These are phyloP conservation scores for Drosophila cracens DNA, from an alignment of 2,888 invertebrate species.

Conservation along the genomic window DNA sequence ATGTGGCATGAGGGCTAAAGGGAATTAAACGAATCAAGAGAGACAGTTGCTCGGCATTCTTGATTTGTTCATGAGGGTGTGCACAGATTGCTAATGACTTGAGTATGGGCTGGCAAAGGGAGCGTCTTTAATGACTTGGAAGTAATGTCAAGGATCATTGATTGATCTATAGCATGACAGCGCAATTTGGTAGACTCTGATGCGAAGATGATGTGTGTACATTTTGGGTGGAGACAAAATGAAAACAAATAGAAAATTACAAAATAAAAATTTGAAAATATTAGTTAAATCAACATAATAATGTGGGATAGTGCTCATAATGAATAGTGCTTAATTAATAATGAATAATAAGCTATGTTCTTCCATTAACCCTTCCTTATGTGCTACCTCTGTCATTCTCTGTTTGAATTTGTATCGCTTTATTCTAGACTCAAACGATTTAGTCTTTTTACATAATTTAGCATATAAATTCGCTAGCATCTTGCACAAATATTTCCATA, in stretches of 20 bases:
- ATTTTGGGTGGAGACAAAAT: not conserved
- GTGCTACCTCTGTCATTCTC: not conserved
- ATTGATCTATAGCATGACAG: conserved; percentile 43
- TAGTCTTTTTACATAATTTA: conserved; percentile 38
- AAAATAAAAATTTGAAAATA: not conserved
- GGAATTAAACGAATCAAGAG: conserved; percentile 52
- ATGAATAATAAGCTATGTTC: not conserved
- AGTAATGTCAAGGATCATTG: conserved; percentile 63
- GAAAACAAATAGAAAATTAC: not conserved
- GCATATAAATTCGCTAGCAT: conserved; percentile 34
- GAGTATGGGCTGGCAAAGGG: conserved; percentile 27
- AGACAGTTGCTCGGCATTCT: conserved; percentile 44
- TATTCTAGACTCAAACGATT: conserved; percentile 11
- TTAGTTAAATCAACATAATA: not conserved
- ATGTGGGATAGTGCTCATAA: not conserved
- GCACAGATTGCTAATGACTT: conserved; percentile 63
- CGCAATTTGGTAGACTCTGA: conserved; percentile 32
- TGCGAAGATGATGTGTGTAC: conserved; percentile 3
- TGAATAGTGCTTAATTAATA: no score
- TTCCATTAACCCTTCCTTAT: not conserved
- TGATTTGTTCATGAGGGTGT: conserved; percentile 51
- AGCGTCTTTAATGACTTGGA: conserved; percentile 59
- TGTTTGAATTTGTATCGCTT: not conserved
- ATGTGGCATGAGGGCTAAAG: conserved; percentile 59
- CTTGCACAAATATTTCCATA: conserved; percentile 40